A percentile compares a stretch with the other conserved stretches of the same genome.
phyloP scores from a whole-genome alignment of 2,888 invertebrate species.

The Agapostemon virescens region DNA sequence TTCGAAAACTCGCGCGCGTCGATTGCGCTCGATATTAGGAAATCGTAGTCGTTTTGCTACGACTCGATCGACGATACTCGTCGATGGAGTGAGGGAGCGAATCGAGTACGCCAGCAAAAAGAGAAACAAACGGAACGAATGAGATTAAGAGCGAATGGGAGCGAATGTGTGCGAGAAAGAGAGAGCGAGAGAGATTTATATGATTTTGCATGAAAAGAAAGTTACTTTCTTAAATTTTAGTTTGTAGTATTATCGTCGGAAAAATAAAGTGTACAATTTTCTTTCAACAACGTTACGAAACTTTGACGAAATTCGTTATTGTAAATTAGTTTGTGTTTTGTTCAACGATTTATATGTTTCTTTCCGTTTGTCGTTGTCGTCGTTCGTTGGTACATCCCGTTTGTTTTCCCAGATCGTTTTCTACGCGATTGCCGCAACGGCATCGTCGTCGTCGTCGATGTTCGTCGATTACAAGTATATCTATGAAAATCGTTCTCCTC shows the following conservation, averaged over 20 bases:
- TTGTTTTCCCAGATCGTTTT: background rate
- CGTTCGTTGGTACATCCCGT: background rate
- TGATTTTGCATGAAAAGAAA: conserved; percentile 74
- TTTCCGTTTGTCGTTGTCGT: background rate
- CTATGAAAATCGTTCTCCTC: background rate
- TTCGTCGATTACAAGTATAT: too few relatives aligned
- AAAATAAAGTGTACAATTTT: conserved; percentile 76
- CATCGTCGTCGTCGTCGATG: background rate
- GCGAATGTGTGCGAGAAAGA: conserved; percentile 29
- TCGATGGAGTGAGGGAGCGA: conserved; percentile 56
- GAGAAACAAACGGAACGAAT: conserved; percentile 28
- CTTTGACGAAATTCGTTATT: conserved; percentile 20
- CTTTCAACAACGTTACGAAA: conserved; percentile 61
- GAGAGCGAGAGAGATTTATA: conserved; percentile 61
- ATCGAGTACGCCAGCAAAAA: conserved; percentile 35
- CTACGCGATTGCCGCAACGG: background rate
- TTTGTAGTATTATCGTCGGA: conserved; percentile 73
- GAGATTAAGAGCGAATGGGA: conserved; percentile 37
- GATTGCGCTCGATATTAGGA: background rate
- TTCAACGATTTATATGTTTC: background rate
- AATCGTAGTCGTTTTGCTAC: conserved; percentile 2
- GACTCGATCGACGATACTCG: conserved; percentile 67
- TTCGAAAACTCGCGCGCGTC: background rate
- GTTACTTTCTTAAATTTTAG: conserved; percentile 74
- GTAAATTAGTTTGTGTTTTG: conserved; percentile 25